Percentiles rank a stretch among this genome's conserved stretches.
These are phyloP conservation scores for Proisotoma minuta DNA, from an alignment of 2,888 invertebrate species.

Conservation along the genomic window DNA sequence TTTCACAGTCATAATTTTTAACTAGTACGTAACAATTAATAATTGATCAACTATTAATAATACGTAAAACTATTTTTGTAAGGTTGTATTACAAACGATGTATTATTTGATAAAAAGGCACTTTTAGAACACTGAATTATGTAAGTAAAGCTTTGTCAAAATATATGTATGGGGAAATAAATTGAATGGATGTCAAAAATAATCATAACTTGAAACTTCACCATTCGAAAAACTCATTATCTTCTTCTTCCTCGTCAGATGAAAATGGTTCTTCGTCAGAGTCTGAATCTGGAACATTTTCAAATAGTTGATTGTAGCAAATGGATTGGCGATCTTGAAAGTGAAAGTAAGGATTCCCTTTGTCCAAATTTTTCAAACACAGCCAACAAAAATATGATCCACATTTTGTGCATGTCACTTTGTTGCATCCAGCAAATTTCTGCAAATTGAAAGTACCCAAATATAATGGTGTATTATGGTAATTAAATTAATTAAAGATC, in stretches of 20 bases:
- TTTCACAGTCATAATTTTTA: too few species aligned
- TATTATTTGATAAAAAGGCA: too few species aligned
- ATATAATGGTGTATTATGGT: not conserved
- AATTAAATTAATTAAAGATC: not conserved
- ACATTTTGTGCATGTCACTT: conserved; percentile 63
- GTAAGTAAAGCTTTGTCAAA: too few species aligned
- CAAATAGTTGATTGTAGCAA: conserved; percentile 57
- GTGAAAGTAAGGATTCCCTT: conserved; percentile 58
- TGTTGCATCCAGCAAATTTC: conserved; percentile 66
- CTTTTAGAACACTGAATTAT: too few species aligned
- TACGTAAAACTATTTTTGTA: too few species aligned
- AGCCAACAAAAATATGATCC: too few species aligned
- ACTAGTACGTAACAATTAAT: too few species aligned
- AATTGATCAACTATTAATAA: too few species aligned
- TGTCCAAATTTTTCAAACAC: conserved; percentile 54
- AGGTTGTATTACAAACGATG: too few species aligned
- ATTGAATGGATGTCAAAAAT: too few species aligned
- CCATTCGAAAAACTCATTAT: conserved; percentile 8
- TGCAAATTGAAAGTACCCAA: conserved; percentile 47
- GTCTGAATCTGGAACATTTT: conserved; percentile 44
- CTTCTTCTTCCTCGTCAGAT: conserved; percentile 26
- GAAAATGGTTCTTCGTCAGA: conserved; percentile 25
- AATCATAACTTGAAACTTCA: too few species aligned
- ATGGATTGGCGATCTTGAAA: conserved; percentile 53
- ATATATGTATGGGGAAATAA: too few species aligned